Percentiles rank a stretch among this genome's conserved stretches.
phyloP scores from a whole-genome alignment of 2,113 vertebrate genomes.

The Progne subis region DNA sequence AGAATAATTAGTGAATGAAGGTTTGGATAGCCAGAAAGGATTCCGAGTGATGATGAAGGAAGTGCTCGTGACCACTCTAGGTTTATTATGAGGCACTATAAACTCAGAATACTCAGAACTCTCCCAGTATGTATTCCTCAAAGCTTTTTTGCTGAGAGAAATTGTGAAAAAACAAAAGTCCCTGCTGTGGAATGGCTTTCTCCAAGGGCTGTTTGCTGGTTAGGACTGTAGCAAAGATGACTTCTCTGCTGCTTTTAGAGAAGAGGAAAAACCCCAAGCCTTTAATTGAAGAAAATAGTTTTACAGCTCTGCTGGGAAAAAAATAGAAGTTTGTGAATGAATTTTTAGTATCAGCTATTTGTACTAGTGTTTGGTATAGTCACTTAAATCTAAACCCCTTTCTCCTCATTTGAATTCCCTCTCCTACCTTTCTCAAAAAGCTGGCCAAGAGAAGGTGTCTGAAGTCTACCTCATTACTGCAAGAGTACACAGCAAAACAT shows the following conservation, averaged over 20 bases:
- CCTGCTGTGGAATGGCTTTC: neutral
- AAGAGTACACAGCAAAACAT: neutral
- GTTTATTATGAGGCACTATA: neutral
- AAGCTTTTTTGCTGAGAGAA: neutral
- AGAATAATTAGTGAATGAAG: neutral
- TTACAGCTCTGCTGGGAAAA: neutral
- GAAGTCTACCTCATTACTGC: neutral
- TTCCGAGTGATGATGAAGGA: neutral
- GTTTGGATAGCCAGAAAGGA: neutral
- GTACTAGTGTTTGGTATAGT: neutral
- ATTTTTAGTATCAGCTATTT: neutral
- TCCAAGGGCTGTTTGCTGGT: neutral
- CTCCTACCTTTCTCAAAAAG: neutral
- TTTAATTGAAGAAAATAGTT: neutral
- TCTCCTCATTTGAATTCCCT: neutral
- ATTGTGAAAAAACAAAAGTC: neutral
- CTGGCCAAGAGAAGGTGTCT: neutral
- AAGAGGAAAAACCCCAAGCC: fast-evolving
- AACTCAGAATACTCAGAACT: neutral
- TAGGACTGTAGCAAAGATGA: neutral
- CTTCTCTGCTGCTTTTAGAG: neutral
- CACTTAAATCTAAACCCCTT: neutral
- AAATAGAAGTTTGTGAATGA: neutral
- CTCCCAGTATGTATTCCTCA: neutral
- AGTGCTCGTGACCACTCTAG: neutral